phyloP scores from a whole-genome alignment of 2,113 vertebrate genomes.

The Poicephalus gulielmi region DNA sequence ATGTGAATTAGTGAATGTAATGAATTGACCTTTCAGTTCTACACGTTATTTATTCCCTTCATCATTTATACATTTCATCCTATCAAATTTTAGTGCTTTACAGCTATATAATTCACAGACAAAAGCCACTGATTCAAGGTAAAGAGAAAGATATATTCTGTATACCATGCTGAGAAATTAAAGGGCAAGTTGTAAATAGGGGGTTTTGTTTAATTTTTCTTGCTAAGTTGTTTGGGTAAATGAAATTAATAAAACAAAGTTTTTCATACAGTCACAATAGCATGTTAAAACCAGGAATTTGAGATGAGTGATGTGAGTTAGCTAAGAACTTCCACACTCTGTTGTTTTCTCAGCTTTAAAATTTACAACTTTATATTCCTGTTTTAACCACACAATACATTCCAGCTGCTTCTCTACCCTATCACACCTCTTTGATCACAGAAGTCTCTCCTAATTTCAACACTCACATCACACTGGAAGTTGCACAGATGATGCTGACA shows the following conservation, averaged over 20 bases:
- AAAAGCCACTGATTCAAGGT: constrained; percentile 5
- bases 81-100: not conserved
- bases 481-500: not conserved
- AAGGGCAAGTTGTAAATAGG: constrained; percentile 31
- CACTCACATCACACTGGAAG: not conserved
- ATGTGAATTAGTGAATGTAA: not conserved
- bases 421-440: not conserved
- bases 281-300: not conserved
- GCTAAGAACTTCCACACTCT: not conserved
- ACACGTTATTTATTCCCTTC: not conserved
- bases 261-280: not conserved
- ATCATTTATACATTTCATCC: constrained; percentile 2
- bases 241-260: not conserved
- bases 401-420: not conserved
- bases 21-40: not conserved
- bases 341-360: not conserved
- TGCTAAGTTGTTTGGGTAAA: not conserved
- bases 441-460: not conserved
- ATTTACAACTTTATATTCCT: not conserved
- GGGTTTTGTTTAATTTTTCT: not conserved
- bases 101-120: constrained; percentile 26
- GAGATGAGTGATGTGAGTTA: not conserved
- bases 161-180: constrained; percentile 36
- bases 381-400: not conserved
- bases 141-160: constrained; percentile 23